Base-by-base conservation (phyloP, 2,888 invertebrate genomes). In the Eristalis tenax region DNA sequence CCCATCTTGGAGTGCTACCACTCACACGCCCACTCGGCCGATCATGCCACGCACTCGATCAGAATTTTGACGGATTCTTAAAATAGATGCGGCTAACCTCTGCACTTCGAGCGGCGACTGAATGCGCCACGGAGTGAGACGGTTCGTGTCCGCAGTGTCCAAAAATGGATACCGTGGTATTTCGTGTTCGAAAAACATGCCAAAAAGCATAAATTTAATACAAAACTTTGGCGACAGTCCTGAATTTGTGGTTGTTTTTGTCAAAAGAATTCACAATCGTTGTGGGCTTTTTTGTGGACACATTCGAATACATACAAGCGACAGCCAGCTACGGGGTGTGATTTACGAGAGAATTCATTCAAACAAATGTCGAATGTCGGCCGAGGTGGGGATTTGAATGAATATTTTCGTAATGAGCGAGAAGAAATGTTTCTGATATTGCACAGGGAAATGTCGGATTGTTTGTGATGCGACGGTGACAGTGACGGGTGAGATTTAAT, bases 1-100 rank as follows among this genome's bases (percentile, higher is more conserved):
- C 69, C 69, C 69, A 69, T 57, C 35, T 57, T 69, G 65, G 13
- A 23, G 35, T 50, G 18, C 8, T 18, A 50, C 18, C 50, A 50
- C 8, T 26, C 26, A 4, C 18, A 50, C 50, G 8, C 50, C 50
- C 50, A 50, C 18, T n/a, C 18, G 18, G 0, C n/a, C 50, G 6
- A n/a, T 8, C 50, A 18, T 18, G 18, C 18, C 50, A 18, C 50
- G 18, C 50, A 50, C 8, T 18, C 43, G 43, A 50, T 1, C 1
- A 18, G 43, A n/a, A 4, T n/a, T 6, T 0, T 1, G 40, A 13
- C 10, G 15, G 15, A 4, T 1, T 4, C 50, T 50, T 5, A 50
- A 50, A 50, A 50, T 50, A 50, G 50, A 18, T 18, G 18, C 43
- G 5, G 18, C 50, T 18, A 8, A 18, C 5, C 1, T 50, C 18